Conservation (phyloP, 1,140 invertebrate species). For the Drosophila neocordata region DNA sequence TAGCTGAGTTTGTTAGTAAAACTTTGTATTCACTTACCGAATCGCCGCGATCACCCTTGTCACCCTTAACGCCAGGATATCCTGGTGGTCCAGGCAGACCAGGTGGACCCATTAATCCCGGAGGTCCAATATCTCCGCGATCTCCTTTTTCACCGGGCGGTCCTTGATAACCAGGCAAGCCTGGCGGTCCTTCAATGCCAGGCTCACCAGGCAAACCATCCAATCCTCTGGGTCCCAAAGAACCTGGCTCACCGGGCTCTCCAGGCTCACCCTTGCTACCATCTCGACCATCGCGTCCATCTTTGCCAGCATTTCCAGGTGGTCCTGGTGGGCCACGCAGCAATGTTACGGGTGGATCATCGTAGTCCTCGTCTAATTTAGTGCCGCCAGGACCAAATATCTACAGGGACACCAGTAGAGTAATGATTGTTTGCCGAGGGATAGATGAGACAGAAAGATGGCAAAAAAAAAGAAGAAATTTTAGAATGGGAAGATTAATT, state of each 20-base stretch:
- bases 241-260: constrained; percentile 94
- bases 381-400: constrained; percentile 80
- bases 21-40: constrained; percentile 87
- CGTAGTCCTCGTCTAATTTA: constrained; percentile 80
- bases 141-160: constrained; percentile 95
- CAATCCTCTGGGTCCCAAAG: constrained; percentile 86
- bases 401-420: constrained; percentile 39
- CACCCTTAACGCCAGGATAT: constrained; percentile 94
- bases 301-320: constrained; percentile 85
- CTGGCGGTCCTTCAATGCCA: constrained; percentile 83
- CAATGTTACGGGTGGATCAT: constrained; percentile 79
- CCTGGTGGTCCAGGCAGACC: constrained; percentile 89
- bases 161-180: constrained; percentile 90
- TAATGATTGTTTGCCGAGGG: constrained; percentile 14
- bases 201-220: constrained; percentile 81
- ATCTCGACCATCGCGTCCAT: constrained; percentile 85
- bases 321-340: constrained; percentile 85
- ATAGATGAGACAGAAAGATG: constrained; percentile 15
- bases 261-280: constrained; percentile 86
- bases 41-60: constrained; percentile 96
- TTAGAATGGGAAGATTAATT: constrained; percentile 72
- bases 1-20: background rate
- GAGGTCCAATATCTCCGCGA: constrained; percentile 95
- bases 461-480: constrained; percentile 33
- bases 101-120: constrained; percentile 91